Evolutionary conservation across 2,888 invertebrate genomes (phyloP).

Genomic region (Xestia xanthographa): DNA sequence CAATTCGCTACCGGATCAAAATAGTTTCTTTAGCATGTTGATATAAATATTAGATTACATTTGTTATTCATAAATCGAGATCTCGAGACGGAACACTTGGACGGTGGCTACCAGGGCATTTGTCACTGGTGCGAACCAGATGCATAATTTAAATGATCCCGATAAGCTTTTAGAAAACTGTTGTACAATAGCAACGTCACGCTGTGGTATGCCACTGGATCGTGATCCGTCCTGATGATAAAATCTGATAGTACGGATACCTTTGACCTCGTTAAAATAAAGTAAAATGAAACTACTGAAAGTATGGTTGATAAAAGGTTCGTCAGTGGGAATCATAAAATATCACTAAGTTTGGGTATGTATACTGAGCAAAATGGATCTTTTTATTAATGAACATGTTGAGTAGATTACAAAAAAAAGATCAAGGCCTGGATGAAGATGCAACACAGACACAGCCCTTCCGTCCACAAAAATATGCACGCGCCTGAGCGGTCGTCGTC

Average conservation of each 20-base stretch:
- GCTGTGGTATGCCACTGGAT: constrained; percentile 24
- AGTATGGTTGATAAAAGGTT: not conserved
- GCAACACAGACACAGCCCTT: too few relatives aligned
- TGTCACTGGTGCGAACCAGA: constrained; percentile 60
- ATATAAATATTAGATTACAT: constrained; percentile 82
- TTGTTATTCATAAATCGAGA: constrained; percentile 80
- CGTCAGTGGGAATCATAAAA: not conserved
- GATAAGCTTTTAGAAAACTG: constrained; percentile 49
- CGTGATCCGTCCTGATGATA: constrained; percentile 33
- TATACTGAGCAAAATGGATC: not conserved
- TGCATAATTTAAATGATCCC: constrained; percentile 57
- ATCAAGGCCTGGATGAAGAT: too few relatives aligned
- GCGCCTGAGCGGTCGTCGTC: too few relatives aligned
- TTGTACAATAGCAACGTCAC: constrained; percentile 38
- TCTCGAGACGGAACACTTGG: constrained; percentile 77
- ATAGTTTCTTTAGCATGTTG: constrained; percentile 80
- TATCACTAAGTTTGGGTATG: not conserved
- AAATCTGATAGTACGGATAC: constrained; percentile 28
- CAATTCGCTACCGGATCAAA: constrained; percentile 83
- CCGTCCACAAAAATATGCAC: too few relatives aligned
- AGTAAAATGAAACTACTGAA: not conserved
- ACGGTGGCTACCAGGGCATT: constrained; percentile 53
- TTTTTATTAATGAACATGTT: not conserved
- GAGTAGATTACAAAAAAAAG: not conserved
- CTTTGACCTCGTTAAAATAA: constrained; percentile 20